Evolutionary conservation across 2,888 invertebrate genomes (phyloP), one percentile per base, ranked within the genome.

Genomic region (Protodeltote pygarga): DNA sequence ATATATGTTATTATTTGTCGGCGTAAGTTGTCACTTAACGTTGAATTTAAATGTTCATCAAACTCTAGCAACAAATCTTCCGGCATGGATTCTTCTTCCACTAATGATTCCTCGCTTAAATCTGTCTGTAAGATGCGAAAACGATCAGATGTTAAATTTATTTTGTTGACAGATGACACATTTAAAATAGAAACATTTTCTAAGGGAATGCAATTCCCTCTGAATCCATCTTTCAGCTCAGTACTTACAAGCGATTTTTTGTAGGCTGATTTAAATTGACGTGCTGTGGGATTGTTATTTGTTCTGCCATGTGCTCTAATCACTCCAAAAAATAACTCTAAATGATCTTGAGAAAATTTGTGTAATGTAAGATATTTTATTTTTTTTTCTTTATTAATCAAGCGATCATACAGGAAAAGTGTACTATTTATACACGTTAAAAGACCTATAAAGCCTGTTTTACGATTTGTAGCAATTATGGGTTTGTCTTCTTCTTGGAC

Each of bases 241-340:
- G 33, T 35, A 29, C 41, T 21, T 15, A 41, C 10, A 5, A 55
- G n/a, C 5, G 14, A 11, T 42, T 50, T 60, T 35, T 51, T 54
- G 14, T 50, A 40, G 35, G 23, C 29, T 3, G 52, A 27, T 29
- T 41, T 46, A 28, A 53, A 58, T 11, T 58, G 58, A 2, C 33
- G 27, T 15, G 44, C 19, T 10, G 42, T 58, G 0, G 49, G 53
- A 40, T 58, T 58, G 23, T 59, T 59, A 37, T 54, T 59, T 3
- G 33, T 2, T 9, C 54, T 16, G 8, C 49, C 39, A 27, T 49
- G 24, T 2, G 48, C 44, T 16, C 39, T 32, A 20, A 46, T 5
- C 6, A 29, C n/a, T 0, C 31, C 15, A 21, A 51, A 51, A 32
- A 40, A 51, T 34, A 16, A 16, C 33, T 49, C 40, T 3, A 48